Base-by-base conservation (phyloP, 2,113 vertebrate species). In the Leucopternis melanops region DNA sequence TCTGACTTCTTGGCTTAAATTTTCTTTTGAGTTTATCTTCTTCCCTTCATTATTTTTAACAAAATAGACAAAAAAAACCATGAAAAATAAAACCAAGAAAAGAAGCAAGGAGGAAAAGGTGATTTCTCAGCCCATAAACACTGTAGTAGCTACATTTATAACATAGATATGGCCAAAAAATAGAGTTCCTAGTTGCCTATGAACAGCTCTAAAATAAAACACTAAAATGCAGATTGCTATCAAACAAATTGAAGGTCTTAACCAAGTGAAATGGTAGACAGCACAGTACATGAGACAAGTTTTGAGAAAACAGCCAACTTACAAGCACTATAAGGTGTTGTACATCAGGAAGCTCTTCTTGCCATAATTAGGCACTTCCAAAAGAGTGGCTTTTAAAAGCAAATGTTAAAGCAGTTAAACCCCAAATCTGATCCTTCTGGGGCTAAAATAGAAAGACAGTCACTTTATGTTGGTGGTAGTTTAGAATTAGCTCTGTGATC, bases 251-350 rank as follows among this genome's bases (percentile, higher is more conserved):
- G 9, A 91, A 87, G 21, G 27, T 25, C 34, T 77, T 73, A 58
- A 73, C 4, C 0, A 12, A 55, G 17, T 22, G n/a, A 84, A 92
- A 86, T 23, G 25, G 58, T 57, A 65, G 36, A 72, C 10, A 49
- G 34, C 22, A 78, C 2, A 22, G 16, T 8, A 23, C 29, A 16
- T 9, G 36, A 91, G 45, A 40, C 0, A 0, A 25, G 40, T 67
- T 72, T 75, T 18, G 31, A 78, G 44, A 61, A 63, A 71, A 88
- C 16, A n/a, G n/a, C 5, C n/a, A 83, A 21, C 29, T 49, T 62
- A 36, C 9, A 70, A 54, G 40, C 20, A 77, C 22, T 49, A 16
- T 6, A 74, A 61, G 13, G 14, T 58, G 25, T 0, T 62, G 16
- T 21, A 58, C 8, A 45, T 45, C 27, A 67, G 72, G 15, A 92